These are phyloP conservation scores for Drosophila neotestacea DNA, from an alignment of 2,888 invertebrate genomes.

Conservation along the genomic window DNA sequence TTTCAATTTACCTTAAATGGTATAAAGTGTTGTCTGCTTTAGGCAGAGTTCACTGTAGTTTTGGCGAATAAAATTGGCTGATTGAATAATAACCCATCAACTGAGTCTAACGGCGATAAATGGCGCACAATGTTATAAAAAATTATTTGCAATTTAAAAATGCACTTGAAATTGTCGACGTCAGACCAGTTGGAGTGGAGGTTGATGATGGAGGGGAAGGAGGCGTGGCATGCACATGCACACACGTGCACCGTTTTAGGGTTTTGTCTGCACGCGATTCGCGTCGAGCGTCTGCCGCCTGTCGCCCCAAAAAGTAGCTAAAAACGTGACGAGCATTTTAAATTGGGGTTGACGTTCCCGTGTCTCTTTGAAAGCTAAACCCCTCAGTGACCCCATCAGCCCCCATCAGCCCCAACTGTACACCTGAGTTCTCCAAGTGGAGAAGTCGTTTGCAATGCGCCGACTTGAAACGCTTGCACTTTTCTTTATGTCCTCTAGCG, in stretches of 20 bases:
- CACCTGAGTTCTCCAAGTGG: conserved; percentile 46
- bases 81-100: conserved; percentile 59
- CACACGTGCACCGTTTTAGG: conserved; percentile 62
- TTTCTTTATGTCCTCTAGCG: conserved; percentile 64
- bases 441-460: conserved; percentile 35
- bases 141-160: conserved; percentile 60
- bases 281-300: conserved; percentile 43
- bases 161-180: conserved; percentile 52
- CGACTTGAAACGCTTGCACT: conserved; percentile 69
- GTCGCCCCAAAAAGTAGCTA: conserved; percentile 66
- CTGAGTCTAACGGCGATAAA: conserved; percentile 13
- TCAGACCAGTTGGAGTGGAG: not conserved
- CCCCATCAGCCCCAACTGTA: not conserved
- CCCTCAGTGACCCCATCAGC: not conserved
- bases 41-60: conserved; percentile 36
- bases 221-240: conserved; percentile 44
- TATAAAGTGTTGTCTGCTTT: not conserved
- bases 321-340: conserved; percentile 69
- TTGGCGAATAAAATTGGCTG: conserved; percentile 19
- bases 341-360: conserved; percentile 41
- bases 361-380: conserved; percentile 15
- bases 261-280: conserved; percentile 62
- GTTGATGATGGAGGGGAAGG: not conserved
- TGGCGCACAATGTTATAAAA: conserved; percentile 43
- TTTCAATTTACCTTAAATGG: conserved; percentile 23